Conservation (phyloP, 1,140 invertebrate species). For the Drosophila arawakana region DNA sequence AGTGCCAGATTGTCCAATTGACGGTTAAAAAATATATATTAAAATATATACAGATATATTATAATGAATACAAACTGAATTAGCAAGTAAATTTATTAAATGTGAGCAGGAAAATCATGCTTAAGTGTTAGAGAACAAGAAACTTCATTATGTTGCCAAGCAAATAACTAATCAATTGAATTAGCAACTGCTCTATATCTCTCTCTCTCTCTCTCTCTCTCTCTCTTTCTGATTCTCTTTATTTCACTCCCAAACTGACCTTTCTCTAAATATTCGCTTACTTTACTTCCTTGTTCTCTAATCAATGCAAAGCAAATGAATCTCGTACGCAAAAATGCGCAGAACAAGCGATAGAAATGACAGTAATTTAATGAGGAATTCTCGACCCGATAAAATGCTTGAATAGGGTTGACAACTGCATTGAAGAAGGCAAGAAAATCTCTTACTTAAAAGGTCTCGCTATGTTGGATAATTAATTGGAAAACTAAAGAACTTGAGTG, state of each 20-base stretch:
- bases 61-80: slow-evolving; percentile 30
- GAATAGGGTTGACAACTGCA: slow-evolving; percentile 2
- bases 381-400: background rate
- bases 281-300: slow-evolving; percentile 11
- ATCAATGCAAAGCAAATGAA: slow-evolving; percentile 55
- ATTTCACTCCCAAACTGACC: background rate
- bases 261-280: background rate
- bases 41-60: slow-evolving; percentile 5
- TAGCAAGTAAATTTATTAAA: slow-evolving; percentile 59
- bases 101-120: slow-evolving; percentile 47
- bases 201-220: background rate
- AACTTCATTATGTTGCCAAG: slow-evolving; percentile 10
- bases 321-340: slow-evolving; percentile 35
- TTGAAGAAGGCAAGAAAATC: background rate
- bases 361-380: slow-evolving; percentile 1
- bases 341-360: slow-evolving; percentile 19
- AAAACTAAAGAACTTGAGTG: background rate
- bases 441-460: background rate
- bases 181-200: slow-evolving; percentile 37
- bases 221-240: background rate
- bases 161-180: slow-evolving; percentile 74
- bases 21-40: background rate
- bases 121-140: slow-evolving; percentile 39
- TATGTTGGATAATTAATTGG: background rate
- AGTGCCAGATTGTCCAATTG: slow-evolving; percentile 65